Evolutionary conservation across 2,888 invertebrate genomes (phyloP).

Genomic region (Eupithecia insigniata): DNA sequence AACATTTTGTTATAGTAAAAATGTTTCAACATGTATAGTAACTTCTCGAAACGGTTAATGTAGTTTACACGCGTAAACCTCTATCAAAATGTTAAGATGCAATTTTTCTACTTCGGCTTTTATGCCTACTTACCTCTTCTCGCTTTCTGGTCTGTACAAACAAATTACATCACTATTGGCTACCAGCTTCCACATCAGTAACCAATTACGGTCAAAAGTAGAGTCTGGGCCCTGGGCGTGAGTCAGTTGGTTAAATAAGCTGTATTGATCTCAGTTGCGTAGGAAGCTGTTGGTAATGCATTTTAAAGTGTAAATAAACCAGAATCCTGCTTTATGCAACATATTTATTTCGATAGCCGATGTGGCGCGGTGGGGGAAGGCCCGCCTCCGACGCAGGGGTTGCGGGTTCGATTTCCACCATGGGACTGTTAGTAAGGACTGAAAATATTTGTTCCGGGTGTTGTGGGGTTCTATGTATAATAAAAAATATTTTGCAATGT

Average conservation of each 20-base stretch:
- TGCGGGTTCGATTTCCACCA: no score
- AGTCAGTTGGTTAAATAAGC: slow-evolving; percentile 27
- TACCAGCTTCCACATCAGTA: slow-evolving; percentile 8
- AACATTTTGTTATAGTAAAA: no score
- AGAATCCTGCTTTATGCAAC: background rate
- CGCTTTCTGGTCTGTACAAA: background rate
- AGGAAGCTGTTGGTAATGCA: slow-evolving; percentile 27
- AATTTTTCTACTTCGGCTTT: background rate
- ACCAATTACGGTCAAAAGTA: slow-evolving; percentile 28
- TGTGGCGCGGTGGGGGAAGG: no score
- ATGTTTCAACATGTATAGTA: background rate
- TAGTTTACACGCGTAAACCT: no score
- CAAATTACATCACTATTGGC: slow-evolving; percentile 22
- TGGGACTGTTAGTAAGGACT: no score
- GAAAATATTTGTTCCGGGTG: no score
- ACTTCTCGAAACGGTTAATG: background rate
- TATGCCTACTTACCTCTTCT: background rate
- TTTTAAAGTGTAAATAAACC: slow-evolving; percentile 3
- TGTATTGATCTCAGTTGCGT: slow-evolving; percentile 24
- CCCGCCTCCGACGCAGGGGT: no score
- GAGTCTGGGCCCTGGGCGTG: slow-evolving; percentile 15
- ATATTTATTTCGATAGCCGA: no score
- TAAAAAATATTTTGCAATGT: no score
- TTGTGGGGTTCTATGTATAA: no score
- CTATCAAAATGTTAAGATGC: no score